Percentiles rank a stretch among this genome's conserved stretches.
These are phyloP conservation scores for Tapirus indicus DNA, from an alignment of 2,797 vertebrate genomes.

Conservation along the genomic window DNA sequence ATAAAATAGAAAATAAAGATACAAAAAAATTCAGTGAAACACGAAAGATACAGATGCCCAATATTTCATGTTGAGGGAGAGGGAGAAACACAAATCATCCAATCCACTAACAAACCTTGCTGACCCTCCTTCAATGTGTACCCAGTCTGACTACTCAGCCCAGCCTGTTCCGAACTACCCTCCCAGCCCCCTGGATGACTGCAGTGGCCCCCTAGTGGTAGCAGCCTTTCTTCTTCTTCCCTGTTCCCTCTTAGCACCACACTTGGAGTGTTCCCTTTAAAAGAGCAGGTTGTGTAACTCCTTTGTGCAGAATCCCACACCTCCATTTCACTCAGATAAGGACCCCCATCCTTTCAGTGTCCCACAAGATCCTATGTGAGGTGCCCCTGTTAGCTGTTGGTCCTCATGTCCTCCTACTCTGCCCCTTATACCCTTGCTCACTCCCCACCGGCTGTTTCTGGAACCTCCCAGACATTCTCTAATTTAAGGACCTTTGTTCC, in stretches of 20 bases:
- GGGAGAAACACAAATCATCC: neutral
- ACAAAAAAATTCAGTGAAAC: neutral
- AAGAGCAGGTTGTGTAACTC: no score
- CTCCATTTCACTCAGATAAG: no score
- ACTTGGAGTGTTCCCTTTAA: no score
- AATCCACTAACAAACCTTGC: neutral
- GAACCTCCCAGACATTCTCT: neutral
- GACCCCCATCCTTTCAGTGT: neutral
- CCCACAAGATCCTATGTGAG: no score
- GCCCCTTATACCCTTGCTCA: neutral
- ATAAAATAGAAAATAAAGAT: neutral
- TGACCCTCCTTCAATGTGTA: neutral
- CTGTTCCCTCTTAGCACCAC: no score
- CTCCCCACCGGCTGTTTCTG: neutral
- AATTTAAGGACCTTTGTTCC: neutral
- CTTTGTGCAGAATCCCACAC: neutral
- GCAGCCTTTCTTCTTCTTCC: no score
- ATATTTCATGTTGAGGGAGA: no score
- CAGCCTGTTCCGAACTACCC: no score
- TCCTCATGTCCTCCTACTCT: neutral
- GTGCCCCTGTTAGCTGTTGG: neutral
- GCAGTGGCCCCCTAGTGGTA: no score
- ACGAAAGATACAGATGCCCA: neutral
- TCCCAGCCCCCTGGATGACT: neutral
- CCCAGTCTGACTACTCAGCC: neutral